Percentiles rank a stretch among this genome's conserved stretches.
Conservation (phyloP, 2,797 vertebrate species). For the Anomalospiza imberbis region DNA sequence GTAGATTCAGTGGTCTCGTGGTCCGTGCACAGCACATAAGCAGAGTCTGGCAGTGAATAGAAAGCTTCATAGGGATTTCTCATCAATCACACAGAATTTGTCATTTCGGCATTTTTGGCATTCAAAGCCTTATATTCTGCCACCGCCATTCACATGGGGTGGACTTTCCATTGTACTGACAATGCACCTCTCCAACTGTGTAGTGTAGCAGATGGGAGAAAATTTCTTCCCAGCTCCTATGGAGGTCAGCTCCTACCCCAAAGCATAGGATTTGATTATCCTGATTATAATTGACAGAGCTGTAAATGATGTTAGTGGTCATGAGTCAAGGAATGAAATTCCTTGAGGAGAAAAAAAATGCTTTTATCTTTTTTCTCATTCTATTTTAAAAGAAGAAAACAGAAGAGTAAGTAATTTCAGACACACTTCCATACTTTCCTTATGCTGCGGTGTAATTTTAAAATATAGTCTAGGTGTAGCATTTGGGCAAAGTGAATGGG, state of each 20-base stretch:
- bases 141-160: neutral
- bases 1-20: accelerated
- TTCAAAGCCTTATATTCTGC: neutral
- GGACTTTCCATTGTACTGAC: neutral
- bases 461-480: neutral
- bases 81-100: neutral
- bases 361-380: neutral
- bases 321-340: neutral
- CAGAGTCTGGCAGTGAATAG: neutral
- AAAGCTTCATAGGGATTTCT: neutral
- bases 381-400: neutral
- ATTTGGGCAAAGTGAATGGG: neutral
- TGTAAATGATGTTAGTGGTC: neutral
- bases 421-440: neutral
- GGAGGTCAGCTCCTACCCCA: neutral
- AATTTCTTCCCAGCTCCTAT: neutral
- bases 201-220: neutral
- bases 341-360: neutral
- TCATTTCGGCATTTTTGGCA: neutral
- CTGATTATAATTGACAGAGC: neutral
- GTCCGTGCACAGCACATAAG: neutral
- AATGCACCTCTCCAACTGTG: neutral
- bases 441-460: neutral
- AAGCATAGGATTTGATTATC: conserved; percentile 13
- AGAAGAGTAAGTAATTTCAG: neutral